Base-by-base conservation (phyloP, 2,888 invertebrate species). In the Tipula lateralis region DNA sequence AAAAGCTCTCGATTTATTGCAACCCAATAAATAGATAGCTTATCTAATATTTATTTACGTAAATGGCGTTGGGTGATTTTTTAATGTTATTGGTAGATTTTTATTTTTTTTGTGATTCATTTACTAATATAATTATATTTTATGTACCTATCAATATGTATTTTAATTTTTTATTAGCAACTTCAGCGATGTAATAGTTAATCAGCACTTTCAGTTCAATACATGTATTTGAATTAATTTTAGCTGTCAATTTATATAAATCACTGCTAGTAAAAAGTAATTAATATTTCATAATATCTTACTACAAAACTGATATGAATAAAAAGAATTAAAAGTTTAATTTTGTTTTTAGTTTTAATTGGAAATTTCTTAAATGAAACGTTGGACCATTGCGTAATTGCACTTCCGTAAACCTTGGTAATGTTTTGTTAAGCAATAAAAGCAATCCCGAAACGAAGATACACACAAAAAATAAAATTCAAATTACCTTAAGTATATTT, bases 1-100 rank as follows among this genome's bases (percentile, higher is more conserved):
- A 0, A 87, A 87, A 81, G 90, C 90, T 83, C 86, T 90, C 85
- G 90, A 90, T 85, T 86, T 90, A 7, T 88, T 90, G 88, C 87
- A 88, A 83, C 87, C 88, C 12, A 66, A 66, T 24, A 66, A 66
- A 66, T 66, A 66, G 9, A 24, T 1, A 44, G 3, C 16, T 16
- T 16, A 66, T 66, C 19, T 66, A 13, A 66, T 24, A 7, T 66
- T 9, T 9, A 50, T 50, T 4, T 16, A 9, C 24, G 9, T 66
- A 24, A n/a, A 24, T 66, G 66, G 66, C 12, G 1, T 66, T 24
- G 24, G 66, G 66, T 66, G 66, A 24, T 66, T 24, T 66, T 66
- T 50, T 50, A 50, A 6, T 50, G n/a, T 50, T 50, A 50, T 1
- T 19, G 16, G n/a, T 19, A 16, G 44, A 2, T 24, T 19, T 24